Base-by-base conservation (phyloP, 2,113 vertebrate species). In the Lichenostomus cassidix region DNA sequence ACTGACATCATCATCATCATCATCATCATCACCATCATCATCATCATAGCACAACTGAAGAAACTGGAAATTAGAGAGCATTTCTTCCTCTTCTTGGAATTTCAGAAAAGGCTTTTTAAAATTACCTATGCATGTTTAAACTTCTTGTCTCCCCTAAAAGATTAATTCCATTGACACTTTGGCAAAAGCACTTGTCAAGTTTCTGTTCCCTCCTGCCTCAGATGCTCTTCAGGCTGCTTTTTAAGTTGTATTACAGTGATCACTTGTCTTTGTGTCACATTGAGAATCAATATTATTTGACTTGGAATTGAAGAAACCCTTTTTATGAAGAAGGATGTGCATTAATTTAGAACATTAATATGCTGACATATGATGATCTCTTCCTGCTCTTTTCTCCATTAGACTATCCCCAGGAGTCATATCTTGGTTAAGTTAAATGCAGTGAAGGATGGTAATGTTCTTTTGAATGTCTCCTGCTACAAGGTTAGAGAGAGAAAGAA, bases 291-390 rank as follows among this genome's bases (percentile, higher is more conserved):
- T 94, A 77, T 31, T 81, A 44, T 88, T 95, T 90, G 90, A 90
- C 60, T 80, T 71, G 56, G 47, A 92, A 95, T 76, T 94, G 94
- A 95, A 94, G 71, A 86, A 68, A 24, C 35, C 31, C 53, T 78
- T 81, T 94, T 85, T 78, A 86, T 92, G 75, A 67, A 95, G 84
- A 91, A 92, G 73, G 80, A 89, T 92, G 68, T 93, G 92, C 86
- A 90, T 92, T 86, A 95, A 95, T 87, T 89, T 90, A 39, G 76
- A 76, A 59, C 84, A 94, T 92, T 96, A 90, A 88, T 88, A 84
- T 58, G 87, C 87, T 89, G 71, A 79, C 84, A 94, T 82, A 70
- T 83, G 60, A 94, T 86, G 85, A 56, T 96, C 55, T 78, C 78
- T 92, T 87, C 69, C 60, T 95, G 65, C 59, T 95, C 70, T 69